Conservation (phyloP, 2,113 vertebrate genomes). For the Delphinapterus leucas region DNA sequence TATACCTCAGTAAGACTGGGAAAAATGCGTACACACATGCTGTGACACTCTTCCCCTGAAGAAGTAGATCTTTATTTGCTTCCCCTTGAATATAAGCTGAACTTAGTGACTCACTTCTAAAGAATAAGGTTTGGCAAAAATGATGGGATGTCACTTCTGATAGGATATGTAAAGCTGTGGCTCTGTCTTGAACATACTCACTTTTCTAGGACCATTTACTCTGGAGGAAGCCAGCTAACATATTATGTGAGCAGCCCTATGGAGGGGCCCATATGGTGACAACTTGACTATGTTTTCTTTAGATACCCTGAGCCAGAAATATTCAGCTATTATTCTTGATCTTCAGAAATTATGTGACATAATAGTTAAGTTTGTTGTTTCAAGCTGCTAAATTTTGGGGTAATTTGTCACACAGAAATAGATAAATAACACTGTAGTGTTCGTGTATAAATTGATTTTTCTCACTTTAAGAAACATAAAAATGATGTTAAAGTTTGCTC, state of each 20-base stretch:
- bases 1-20: not conserved
- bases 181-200: not conserved
- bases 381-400: not conserved
- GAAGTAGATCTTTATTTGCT: not conserved
- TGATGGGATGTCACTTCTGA: not conserved
- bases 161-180: not conserved
- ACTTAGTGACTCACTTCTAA: not conserved
- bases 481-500: not conserved
- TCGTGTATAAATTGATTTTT: not conserved
- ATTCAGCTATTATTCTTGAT: not conserved
- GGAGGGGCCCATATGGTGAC: not conserved
- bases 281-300: not conserved
- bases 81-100: not conserved
- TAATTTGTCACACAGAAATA: not conserved
- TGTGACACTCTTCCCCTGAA: not conserved
- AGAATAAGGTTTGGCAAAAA: not conserved
- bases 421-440: not conserved
- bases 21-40: not conserved
- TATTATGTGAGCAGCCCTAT: not conserved
- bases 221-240: not conserved
- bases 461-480: not conserved
- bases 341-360: not conserved
- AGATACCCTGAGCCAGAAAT: not conserved
- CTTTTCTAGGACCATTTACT: not conserved
- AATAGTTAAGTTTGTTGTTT: not conserved